Conservation (phyloP, 1,140 invertebrate genomes). For the Phocides pigmalion region DNA sequence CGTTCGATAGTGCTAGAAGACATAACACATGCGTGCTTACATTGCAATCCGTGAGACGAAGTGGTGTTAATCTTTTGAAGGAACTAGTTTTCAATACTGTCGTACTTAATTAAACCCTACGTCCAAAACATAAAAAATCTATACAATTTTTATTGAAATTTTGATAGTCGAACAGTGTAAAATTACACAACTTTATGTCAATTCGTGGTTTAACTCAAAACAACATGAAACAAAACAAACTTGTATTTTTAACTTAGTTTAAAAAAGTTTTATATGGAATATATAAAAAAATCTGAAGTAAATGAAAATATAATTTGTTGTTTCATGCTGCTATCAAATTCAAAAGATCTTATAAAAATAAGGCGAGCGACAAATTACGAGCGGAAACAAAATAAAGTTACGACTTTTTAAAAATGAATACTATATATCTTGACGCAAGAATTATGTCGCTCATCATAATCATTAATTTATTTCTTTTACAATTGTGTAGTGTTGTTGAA, state of each 20-base stretch:
- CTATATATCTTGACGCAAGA: neutral
- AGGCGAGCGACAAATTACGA: neutral
- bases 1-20: conserved; percentile 64
- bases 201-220: neutral
- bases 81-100: conserved; percentile 18
- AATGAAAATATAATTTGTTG: neutral
- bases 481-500: neutral
- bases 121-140: conserved; percentile 14
- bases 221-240: conserved; percentile 21
- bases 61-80: conserved; percentile 68
- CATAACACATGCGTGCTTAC: conserved; percentile 77
- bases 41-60: conserved; percentile 72
- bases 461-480: neutral
- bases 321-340: neutral
- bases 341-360: neutral
- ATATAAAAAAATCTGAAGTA: neutral
- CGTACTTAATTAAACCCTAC: conserved; percentile 20
- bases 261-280: too few relatives aligned
- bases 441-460: neutral
- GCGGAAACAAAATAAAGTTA: neutral
- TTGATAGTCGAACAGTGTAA: neutral
- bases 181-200: neutral
- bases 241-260: too few relatives aligned
- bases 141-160: conserved; percentile 1
- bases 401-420: neutral